phyloP scores from a whole-genome alignment of 2,113 vertebrate species.

The Emberiza fucata region DNA sequence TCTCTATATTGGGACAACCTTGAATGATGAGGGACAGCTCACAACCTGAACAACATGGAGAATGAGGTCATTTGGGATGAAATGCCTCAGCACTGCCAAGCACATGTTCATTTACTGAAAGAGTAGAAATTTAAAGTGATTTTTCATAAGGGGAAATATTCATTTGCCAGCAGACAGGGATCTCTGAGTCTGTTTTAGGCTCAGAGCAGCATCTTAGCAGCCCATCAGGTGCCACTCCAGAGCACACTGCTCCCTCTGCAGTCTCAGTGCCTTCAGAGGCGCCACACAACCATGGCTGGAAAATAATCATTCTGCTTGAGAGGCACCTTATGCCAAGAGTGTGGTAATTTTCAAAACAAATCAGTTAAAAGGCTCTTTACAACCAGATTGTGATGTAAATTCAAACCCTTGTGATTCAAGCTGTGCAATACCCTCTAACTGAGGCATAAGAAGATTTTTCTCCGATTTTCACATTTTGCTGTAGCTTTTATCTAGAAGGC shows the following conservation, averaged over 20 bases:
- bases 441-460: background rate
- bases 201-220: background rate
- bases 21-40: conserved; percentile 15
- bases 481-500: background rate
- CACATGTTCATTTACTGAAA: background rate
- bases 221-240: background rate
- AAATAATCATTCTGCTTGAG: background rate
- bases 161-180: background rate
- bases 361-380: background rate
- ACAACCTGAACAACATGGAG: background rate
- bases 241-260: background rate
- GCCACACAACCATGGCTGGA: background rate
- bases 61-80: conserved; percentile 6
- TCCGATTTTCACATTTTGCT: background rate
- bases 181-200: background rate
- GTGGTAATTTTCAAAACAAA: background rate
- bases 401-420: background rate
- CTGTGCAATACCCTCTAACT: background rate
- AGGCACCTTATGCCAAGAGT: background rate
- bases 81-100: background rate
- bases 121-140: background rate
- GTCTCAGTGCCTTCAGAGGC: background rate
- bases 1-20: conserved; percentile 8
- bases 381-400: background rate
- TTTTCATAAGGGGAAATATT: background rate